These are phyloP conservation scores for Apteryx owenii DNA, from an alignment of 2,113 vertebrate genomes.

Conservation along the genomic window DNA sequence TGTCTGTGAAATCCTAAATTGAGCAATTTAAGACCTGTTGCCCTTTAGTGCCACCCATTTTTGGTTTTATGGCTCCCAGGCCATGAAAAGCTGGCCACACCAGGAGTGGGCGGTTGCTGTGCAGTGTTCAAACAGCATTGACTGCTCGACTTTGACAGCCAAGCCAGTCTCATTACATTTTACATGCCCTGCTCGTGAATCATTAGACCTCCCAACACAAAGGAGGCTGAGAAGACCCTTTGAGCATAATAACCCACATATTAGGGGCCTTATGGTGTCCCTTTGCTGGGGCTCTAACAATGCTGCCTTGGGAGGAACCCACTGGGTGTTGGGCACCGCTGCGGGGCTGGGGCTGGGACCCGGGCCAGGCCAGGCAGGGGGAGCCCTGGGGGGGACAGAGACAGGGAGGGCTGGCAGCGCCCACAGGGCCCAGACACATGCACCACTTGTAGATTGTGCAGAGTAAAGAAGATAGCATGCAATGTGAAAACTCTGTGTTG, in stretches of 20 bases:
- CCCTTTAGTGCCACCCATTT: background rate
- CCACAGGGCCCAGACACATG: too few species aligned
- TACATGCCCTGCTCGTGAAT: background rate
- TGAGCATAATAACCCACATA: background rate
- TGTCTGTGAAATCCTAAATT: background rate
- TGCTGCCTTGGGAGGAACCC: background rate
- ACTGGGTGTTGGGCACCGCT: background rate
- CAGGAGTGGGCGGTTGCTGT: background rate
- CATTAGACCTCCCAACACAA: background rate
- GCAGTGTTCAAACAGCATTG: background rate
- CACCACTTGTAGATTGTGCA: background rate
- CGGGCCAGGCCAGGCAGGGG: too few species aligned
- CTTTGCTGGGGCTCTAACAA: background rate
- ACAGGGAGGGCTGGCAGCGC: too few species aligned
- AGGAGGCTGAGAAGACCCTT: background rate
- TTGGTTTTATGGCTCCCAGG: background rate
- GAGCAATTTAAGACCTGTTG: background rate
- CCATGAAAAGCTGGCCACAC: background rate
- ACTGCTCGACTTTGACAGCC: background rate
- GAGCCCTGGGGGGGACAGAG: too few species aligned
- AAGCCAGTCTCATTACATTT: background rate
- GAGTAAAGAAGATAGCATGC: background rate
- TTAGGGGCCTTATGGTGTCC: background rate
- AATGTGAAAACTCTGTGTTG: background rate
- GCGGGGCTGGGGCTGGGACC: too few species aligned